Evolutionary conservation across 2,113 vertebrate species (phyloP), one percentile per base, ranked within the genome.

Genomic region (Sphyrna mokarran): DNA sequence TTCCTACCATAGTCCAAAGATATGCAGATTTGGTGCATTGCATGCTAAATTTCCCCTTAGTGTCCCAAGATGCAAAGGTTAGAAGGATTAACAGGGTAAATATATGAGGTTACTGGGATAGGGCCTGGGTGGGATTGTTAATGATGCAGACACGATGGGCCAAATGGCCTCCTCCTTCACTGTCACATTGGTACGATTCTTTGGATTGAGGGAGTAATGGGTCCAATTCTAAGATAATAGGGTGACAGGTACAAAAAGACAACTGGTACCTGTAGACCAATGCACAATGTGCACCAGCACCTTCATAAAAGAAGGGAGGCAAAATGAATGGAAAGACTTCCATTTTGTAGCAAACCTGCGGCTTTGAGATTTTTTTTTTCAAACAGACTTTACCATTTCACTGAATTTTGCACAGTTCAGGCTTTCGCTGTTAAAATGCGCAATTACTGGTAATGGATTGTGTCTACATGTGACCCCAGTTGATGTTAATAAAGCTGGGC

Each of bases 391-490:
- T 37, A 68, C 29, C 7, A 2, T 93, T 76, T 37, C 66, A 93
- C 58, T 66, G 89, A 66, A 66, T 66, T 33, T 61, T 66, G 66
- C 63, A 93, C 58, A 93, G 37, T 93, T 93, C 61, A 66, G 61
- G n/a, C 89, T 66, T 93, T 93, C 33, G 2, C 61, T 66, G 54
- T 63, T 91, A n/a, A 91, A 91, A 91, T 91, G 14, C 33, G 16
- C 61, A 93, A 93, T 93, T 93, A 68, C n/a, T 16, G 37, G 18
- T 66, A 93, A 63, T 93, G 89, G 87, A 93, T 93, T 93, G 61
- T 93, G 61, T 91, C 89, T 90, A 13, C 87, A 91, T 63, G 58
- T 18, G 58, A 91, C 87, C 87, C 37, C 40, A 18, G n/a, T 93
- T 93, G 61, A 93, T 66, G n/a, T 93, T 93, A 66, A 63, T 93